Conservation (phyloP, 2,888 invertebrate species). For the Amblyjoppa fuscipennis region DNA sequence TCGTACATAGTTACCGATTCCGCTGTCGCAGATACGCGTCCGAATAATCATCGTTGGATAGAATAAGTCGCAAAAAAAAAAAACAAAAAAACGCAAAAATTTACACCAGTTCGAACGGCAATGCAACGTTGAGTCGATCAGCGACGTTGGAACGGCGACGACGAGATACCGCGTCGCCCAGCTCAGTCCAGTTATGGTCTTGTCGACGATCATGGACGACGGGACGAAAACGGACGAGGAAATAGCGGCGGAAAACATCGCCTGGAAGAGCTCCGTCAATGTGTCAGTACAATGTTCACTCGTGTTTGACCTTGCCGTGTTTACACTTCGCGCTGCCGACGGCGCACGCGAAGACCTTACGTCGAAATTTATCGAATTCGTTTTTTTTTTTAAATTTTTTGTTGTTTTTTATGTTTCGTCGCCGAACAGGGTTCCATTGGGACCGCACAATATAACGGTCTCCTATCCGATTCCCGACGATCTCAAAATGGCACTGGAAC, state of each 20-base stretch:
- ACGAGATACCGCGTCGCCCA: not conserved
- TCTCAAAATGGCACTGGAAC: slow-evolving; percentile 56
- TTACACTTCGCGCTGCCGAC: not conserved
- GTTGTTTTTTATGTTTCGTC: not conserved
- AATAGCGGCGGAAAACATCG: slow-evolving; percentile 33
- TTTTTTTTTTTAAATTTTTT: not conserved
- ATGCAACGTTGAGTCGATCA: not conserved
- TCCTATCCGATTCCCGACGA: slow-evolving; percentile 42
- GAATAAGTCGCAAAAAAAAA: not conserved
- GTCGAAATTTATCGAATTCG: not conserved
- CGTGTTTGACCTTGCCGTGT: not conserved
- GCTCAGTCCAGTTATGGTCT: slow-evolving; percentile 15
- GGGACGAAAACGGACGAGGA: not conserved
- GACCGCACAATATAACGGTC: not conserved
- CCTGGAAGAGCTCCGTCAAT: slow-evolving; percentile 45
- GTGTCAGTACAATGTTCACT: slow-evolving; percentile 46
- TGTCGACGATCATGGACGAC: slow-evolving; percentile 26
- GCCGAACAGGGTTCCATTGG: slow-evolving; percentile 32
- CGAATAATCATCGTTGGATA: not conserved
- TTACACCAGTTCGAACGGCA: not conserved
- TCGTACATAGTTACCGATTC: not conserved
- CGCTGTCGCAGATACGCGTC: not conserved
- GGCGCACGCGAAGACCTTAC: not conserved
- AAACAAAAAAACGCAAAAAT: not conserved
- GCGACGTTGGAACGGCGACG: not conserved